Evolutionary conservation across 2,888 invertebrate species (phyloP).

Genomic region (Drosophila kuntzei): DNA sequence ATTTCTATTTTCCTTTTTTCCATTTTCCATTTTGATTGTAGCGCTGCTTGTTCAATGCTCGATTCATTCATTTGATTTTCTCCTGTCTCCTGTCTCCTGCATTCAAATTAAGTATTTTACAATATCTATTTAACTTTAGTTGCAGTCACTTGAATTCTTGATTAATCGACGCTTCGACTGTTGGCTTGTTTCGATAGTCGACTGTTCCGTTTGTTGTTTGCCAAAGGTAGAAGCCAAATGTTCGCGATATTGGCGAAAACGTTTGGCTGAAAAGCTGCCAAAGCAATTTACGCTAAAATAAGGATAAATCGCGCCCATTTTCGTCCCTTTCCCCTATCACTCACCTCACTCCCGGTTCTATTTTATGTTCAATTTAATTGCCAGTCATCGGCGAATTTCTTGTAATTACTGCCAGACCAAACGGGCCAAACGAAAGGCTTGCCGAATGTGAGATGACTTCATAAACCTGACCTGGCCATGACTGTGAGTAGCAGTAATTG

Average conservation of each 20-base stretch:
- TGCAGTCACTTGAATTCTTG: conserved; percentile 74
- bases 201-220: conserved; percentile 19
- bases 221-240: conserved; percentile 45
- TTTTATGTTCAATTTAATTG: conserved; percentile 51
- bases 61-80: conserved; percentile 55
- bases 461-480: conserved; percentile 29
- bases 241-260: conserved; percentile 33
- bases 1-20: background rate
- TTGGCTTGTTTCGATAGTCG: conserved; percentile 15
- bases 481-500: conserved; percentile 52
- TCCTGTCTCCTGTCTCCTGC: conserved; percentile 43
- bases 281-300: conserved; percentile 18
- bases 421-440: conserved; percentile 46
- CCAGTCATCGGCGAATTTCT: conserved; percentile 49
- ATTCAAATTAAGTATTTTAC: conserved; percentile 66
- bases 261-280: conserved; percentile 10
- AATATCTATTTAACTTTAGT: conserved; percentile 77
- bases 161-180: conserved; percentile 60
- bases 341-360: background rate
- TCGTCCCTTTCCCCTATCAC: background rate
- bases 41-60: conserved; percentile 44
- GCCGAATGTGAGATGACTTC: conserved; percentile 55
- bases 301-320: conserved; percentile 4
- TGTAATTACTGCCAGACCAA: conserved; percentile 55
- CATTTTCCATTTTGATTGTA: conserved; percentile 36